Evolutionary conservation across 2,113 vertebrate genomes (phyloP).

Genomic region (Anguilla rostrata): DNA sequence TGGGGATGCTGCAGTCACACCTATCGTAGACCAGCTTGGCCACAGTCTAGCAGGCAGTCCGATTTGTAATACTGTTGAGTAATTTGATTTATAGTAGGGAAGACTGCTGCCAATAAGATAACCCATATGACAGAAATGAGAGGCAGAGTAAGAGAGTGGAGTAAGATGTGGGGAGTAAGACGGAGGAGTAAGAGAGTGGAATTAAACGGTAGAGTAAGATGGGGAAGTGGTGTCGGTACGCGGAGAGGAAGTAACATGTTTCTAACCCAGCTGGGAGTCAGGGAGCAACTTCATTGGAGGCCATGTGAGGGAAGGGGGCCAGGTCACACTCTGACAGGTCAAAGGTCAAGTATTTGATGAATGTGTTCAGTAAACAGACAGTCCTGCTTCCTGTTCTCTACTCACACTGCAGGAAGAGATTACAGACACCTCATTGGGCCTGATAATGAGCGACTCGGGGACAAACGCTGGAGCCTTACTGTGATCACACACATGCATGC

Average conservation of each 20-base stretch:
- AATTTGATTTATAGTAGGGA: neutral
- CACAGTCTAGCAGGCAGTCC: neutral
- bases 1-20: neutral
- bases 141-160: neutral
- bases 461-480: too few relatives aligned
- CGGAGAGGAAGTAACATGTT: neutral
- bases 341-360: too few relatives aligned
- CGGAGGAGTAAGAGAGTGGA: too few relatives aligned
- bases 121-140: neutral
- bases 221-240: neutral
- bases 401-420: too few relatives aligned
- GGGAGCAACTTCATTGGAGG: neutral
- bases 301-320: neutral
- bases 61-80: neutral
- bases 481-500: too few relatives aligned
- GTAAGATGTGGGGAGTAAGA: neutral
- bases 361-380: too few relatives aligned
- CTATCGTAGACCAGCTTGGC: neutral
- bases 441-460: too few relatives aligned
- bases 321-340: too few relatives aligned
- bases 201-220: neutral
- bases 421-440: too few relatives aligned
- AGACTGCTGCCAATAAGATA: neutral
- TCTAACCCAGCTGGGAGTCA: neutral
- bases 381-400: too few relatives aligned